phyloP scores from a whole-genome alignment of 2,113 vertebrate species.

The Vireo altiloquus region DNA sequence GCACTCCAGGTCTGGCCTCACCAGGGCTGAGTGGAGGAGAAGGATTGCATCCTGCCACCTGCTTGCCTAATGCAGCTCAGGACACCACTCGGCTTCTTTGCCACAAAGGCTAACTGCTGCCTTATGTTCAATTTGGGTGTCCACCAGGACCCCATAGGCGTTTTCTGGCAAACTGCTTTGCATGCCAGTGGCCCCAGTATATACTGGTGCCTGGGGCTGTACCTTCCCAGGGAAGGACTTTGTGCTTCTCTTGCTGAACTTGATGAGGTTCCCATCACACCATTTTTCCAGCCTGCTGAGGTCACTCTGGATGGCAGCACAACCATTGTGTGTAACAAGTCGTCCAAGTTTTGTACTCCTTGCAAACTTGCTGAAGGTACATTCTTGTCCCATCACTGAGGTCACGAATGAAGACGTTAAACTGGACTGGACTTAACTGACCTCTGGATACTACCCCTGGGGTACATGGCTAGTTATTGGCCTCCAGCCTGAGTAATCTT shows the following conservation, averaged over 20 bases:
- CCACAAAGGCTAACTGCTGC: background rate
- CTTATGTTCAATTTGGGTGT: background rate
- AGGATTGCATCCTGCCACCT: background rate
- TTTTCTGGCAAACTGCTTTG: background rate
- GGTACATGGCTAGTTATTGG: background rate
- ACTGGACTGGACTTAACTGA: background rate
- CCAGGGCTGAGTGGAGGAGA: background rate
- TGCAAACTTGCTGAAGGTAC: background rate
- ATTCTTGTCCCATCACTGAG: background rate
- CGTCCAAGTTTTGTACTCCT: background rate
- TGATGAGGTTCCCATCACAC: background rate
- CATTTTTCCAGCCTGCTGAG: background rate
- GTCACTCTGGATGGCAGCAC: background rate
- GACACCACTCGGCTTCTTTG: background rate
- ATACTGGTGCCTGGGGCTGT: background rate
- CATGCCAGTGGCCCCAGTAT: rapidly evolving
- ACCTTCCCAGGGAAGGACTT: background rate
- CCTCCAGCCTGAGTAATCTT: background rate
- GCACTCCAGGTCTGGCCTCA: background rate
- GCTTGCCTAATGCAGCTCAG: background rate
- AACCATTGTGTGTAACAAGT: background rate
- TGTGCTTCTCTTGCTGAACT: background rate
- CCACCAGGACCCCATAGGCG: background rate
- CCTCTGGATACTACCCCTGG: too few species aligned
- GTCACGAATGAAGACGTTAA: background rate